Conservation (phyloP, 2,797 vertebrate genomes). For the Bradypodion ventrale region DNA sequence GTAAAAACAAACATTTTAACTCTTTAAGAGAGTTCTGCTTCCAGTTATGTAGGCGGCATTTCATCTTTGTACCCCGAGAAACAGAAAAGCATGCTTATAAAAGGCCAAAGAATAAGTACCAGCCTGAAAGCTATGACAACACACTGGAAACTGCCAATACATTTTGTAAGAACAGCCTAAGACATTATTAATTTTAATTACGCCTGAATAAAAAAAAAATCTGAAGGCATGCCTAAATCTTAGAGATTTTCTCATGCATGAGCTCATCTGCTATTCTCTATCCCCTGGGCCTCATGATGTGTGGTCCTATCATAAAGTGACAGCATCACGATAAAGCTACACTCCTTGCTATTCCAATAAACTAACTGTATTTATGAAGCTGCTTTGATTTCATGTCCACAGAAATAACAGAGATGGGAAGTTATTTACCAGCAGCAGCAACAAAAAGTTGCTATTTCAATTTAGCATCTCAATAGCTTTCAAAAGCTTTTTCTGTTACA, state of each 20-base stretch:
- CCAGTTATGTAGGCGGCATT: no score
- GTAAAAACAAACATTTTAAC: no score
- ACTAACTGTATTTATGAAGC: no score
- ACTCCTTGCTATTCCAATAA: no score
- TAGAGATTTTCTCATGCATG: no score
- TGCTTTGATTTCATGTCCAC: no score
- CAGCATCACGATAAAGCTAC: no score
- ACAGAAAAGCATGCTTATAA: background rate
- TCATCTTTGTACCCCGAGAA: no score
- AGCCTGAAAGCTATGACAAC: background rate
- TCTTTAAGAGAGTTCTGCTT: no score
- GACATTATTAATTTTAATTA: background rate
- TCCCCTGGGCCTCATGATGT: no score
- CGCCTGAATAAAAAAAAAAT: background rate
- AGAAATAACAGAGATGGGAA: background rate
- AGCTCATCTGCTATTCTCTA: no score
- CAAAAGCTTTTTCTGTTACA: background rate
- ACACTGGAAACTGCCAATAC: background rate
- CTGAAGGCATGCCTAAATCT: background rate
- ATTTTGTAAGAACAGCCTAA: background rate
- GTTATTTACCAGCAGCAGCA: background rate
- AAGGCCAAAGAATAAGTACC: background rate
- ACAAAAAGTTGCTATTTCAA: background rate
- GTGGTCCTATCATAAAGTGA: no score
- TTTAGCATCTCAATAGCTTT: background rate